Evolutionary conservation across 1,140 invertebrate species (phyloP), one percentile per base, ranked within the genome.

Genomic region (Saccostrea echinata): DNA sequence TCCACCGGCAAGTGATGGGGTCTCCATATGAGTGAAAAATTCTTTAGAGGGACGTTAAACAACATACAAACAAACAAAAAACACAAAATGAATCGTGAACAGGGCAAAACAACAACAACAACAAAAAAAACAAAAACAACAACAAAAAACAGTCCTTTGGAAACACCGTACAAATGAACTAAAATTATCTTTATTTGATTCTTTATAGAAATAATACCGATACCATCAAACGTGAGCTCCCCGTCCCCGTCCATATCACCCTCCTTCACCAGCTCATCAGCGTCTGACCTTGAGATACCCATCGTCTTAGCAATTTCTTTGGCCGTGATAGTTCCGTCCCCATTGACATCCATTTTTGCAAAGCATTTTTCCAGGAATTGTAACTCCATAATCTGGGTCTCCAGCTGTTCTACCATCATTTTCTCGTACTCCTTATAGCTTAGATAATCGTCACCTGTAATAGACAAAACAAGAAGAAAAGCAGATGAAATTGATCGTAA

Each of bases 161-260:
- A 43, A 43, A 43, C 43, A 43, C 43, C 43, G 9, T 43, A 43
- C 43, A 43, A 9, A 4, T 43, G 6, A 43, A 43, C 43, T 43
- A 8, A 43, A 43, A 43, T 43, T 0, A 43, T 43, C 43, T 43
- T 9, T 43, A 9, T 43, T 43, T 4, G 43, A 43, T 43, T 8
- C 9, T 21, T 61, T 21, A 61, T 6, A 61, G 18, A 57, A 61
- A 61, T 21, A 21, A 18, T 21, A 61, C n/a, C 16, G 18, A 27
- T 84, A 84, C 86, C 86, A 9, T 87, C 86, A 83, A 87, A 87
- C 3, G 76, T 82, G 53, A 87, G 57, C 68, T 87, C 82, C 30
- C 86, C 86, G 55, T 87, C 86, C n/a, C 35, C 55, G 53, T 84
- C 61, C 6, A 80, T 68, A 35, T 87, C 86, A 11, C 76, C 86